Evolutionary conservation across 2,113 vertebrate species (phyloP).

Genomic region (Cottus gobio): DNA sequence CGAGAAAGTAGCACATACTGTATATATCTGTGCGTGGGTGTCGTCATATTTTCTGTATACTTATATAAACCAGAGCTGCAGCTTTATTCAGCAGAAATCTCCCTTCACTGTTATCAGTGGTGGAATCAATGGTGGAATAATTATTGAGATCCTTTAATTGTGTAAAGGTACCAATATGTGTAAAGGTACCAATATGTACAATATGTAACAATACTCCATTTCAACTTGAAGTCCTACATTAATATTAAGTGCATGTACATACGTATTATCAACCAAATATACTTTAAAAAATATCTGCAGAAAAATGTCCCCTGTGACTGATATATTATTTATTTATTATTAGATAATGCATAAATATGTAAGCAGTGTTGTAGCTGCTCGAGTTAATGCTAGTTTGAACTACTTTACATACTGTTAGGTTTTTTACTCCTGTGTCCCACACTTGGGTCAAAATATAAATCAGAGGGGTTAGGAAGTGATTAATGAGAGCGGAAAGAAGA

Average conservation of each 20-base stretch:
- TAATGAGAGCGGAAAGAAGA: neutral
- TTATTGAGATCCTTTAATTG: neutral
- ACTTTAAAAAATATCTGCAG: neutral
- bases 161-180: neutral
- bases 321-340: neutral
- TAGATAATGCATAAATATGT: neutral
- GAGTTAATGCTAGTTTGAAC: neutral
- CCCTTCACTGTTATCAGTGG: neutral
- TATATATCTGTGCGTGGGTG: conserved; percentile 1
- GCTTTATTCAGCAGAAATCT: conserved; percentile 2
- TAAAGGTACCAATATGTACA: neutral
- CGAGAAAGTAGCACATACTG: conserved; percentile 5
- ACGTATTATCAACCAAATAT: neutral
- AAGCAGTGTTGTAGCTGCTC: neutral
- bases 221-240: neutral
- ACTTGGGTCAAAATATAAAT: neutral
- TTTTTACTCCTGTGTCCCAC: neutral
- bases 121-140: neutral
- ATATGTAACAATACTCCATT: neutral
- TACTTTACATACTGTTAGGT: neutral
- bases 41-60: neutral
- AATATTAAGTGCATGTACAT: neutral
- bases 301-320: neutral
- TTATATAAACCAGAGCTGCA: conserved; percentile 24
- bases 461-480: neutral